Evolutionary conservation across 2,888 invertebrate species (phyloP).

Genomic region (Cryptocephalus primarius): DNA sequence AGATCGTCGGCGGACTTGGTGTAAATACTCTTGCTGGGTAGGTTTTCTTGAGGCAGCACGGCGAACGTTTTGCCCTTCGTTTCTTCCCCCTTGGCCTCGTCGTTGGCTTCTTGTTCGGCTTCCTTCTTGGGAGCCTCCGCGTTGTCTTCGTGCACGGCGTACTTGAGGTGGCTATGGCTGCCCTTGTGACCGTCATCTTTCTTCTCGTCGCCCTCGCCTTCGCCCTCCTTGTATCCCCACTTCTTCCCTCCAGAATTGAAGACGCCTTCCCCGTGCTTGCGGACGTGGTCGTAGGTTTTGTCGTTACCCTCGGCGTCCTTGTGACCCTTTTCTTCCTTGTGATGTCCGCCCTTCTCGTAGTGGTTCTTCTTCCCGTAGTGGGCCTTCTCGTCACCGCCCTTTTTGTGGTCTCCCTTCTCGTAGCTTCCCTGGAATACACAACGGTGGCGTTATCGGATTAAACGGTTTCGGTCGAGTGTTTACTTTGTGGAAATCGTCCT

Average conservation of each 20-base stretch:
- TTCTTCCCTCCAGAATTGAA: conserved; percentile 40
- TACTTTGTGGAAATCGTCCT: conserved; percentile 41
- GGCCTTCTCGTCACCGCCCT: conserved; percentile 41
- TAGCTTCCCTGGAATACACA: conserved; percentile 43
- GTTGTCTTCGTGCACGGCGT: background rate
- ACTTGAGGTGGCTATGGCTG: background rate
- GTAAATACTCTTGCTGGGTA: no score
- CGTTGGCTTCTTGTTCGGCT: background rate
- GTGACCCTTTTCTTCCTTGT: conserved; percentile 47
- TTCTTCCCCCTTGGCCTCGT: no score
- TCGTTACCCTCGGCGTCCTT: conserved; percentile 46
- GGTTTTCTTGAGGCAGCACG: no score
- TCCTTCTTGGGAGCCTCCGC: background rate
- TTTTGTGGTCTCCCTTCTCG: conserved; percentile 43
- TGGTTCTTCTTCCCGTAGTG: conserved; percentile 50
- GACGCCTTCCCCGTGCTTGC: conserved; percentile 38
- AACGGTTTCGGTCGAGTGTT: background rate
- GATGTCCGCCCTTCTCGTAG: conserved; percentile 45
- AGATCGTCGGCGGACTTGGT: no score
- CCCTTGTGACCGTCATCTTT: conserved; percentile 1
- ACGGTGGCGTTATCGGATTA: background rate
- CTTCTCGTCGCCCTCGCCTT: conserved; percentile 12
- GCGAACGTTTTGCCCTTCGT: no score
- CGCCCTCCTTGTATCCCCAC: conserved; percentile 35
- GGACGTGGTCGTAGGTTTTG: conserved; percentile 41